Percentiles rank a stretch among this genome's conserved stretches.
These are phyloP conservation scores for Sceloporus undulatus DNA, from an alignment of 2,113 vertebrate species.

Conservation along the genomic window DNA sequence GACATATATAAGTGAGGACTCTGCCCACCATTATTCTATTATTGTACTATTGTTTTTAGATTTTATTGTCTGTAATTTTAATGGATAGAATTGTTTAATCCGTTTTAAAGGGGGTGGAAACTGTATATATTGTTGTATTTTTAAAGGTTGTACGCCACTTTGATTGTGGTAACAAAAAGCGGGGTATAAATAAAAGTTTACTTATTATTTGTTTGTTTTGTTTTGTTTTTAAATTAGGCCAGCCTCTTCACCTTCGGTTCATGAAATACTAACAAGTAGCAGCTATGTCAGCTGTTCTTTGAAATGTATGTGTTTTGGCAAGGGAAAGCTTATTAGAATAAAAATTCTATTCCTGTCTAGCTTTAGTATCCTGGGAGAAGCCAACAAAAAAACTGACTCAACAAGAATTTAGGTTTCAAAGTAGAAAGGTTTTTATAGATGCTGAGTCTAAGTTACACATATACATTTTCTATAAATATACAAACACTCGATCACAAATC, in stretches of 20 bases:
- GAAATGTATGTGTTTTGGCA: neutral
- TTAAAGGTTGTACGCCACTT: too few relatives aligned
- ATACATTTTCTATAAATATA: constrained; percentile 12
- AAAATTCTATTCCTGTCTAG: neutral
- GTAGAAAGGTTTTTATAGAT: neutral
- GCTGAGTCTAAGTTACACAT: neutral
- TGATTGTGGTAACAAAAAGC: too few relatives aligned
- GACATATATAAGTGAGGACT: too few relatives aligned
- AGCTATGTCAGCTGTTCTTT: neutral
- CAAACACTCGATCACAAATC: neutral
- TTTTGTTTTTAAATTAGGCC: neutral
- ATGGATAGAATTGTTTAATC: too few relatives aligned
- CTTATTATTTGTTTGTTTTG: neutral
- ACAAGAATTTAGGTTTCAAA: neutral
- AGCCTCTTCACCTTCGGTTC: neutral
- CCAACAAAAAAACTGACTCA: neutral
- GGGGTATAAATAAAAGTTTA: too few relatives aligned
- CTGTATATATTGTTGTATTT: too few relatives aligned
- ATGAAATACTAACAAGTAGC: constrained; percentile 1
- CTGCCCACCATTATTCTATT: too few relatives aligned
- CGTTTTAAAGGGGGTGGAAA: too few relatives aligned
- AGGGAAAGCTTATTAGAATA: neutral
- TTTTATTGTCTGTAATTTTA: too few relatives aligned
- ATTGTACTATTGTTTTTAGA: too few relatives aligned
- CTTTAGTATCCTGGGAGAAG: neutral